Base-by-base conservation (phyloP, 64 coral and sea anemone genomes). In the Stylophora pistillata region DNA sequence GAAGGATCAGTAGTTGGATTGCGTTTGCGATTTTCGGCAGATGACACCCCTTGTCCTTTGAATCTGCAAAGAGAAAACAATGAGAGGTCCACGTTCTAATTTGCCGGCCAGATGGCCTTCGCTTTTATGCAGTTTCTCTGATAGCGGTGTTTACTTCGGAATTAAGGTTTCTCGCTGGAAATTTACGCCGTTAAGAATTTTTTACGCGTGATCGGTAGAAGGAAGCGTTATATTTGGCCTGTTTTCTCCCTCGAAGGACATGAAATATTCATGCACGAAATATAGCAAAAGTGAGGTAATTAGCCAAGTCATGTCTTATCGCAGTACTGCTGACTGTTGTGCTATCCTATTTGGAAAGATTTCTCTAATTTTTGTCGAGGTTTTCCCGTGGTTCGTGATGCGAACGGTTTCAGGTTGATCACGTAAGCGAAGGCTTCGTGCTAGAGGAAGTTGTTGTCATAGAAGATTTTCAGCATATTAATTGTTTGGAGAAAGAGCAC, bases 1-100 rank as follows among this genome's bases (percentile, higher is more conserved):
- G 88, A 85, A 90, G 56, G 66, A 72, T 78, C 62, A 81, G 37
- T 47, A 47, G 82, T 77, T 89, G 87, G 75, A 96, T 88, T 89
- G 82, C 91, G 84, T 78, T 93, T 93, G 95, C 89, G 73, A 91
- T 95, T 80, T 90, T 88, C 95, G 91, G 85, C 95, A 93, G 90
- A 96, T 96, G 95, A 93, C 95, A 96, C 95, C 95, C 95, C 94
- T 91, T 86, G 73, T 86, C 79, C 95, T 97, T 97, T 96, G 90
- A 96, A 86, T 90, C 83, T 21, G 81, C 88, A 56, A 81, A 90
- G 86, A 96, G 91, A 81, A 93, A 96, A 96, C 95, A 93, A 90
- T 90, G 85, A 93, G 85, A 87, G 95, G 74, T 88, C 91, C 95
- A 91, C 91, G 91, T 86, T 97, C 80, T 85, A 97, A 93, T 93